Evolutionary conservation across 53 echinoderm and acorn worm species (phyloP).

Genomic region (Mesocentrotus franciscanus): DNA sequence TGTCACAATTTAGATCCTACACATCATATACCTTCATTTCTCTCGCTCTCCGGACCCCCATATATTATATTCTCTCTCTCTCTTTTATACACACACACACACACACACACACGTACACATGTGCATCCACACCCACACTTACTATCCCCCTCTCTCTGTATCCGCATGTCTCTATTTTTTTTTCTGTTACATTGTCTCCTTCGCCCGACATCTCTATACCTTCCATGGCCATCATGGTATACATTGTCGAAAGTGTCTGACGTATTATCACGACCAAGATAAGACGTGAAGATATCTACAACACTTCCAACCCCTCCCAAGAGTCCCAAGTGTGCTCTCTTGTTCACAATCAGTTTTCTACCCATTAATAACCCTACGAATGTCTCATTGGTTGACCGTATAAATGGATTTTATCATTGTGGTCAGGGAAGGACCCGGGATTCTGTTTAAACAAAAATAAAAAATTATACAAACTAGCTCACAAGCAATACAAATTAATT

Average conservation of each 20-base stretch:
- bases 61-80: no score
- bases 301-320: background rate
- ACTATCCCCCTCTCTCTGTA: no score
- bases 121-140: no score
- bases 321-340: background rate
- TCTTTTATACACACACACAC: no score
- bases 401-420: background rate
- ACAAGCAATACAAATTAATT: no score
- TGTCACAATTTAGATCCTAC: background rate
- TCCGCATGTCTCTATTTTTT: background rate
- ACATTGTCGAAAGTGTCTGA: background rate
- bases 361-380: background rate
- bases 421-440: background rate
- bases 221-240: background rate
- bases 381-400: background rate
- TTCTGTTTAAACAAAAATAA: no score
- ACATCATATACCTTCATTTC: background rate
- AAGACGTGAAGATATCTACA: background rate
- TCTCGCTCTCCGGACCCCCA: background rate
- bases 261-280: background rate
- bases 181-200: background rate
- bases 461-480: no score
- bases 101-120: no score
- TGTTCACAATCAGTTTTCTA: background rate
- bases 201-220: background rate